These are phyloP conservation scores for Odobenus rosmarus DNA, from an alignment of 2,113 vertebrate species.

Conservation along the genomic window DNA sequence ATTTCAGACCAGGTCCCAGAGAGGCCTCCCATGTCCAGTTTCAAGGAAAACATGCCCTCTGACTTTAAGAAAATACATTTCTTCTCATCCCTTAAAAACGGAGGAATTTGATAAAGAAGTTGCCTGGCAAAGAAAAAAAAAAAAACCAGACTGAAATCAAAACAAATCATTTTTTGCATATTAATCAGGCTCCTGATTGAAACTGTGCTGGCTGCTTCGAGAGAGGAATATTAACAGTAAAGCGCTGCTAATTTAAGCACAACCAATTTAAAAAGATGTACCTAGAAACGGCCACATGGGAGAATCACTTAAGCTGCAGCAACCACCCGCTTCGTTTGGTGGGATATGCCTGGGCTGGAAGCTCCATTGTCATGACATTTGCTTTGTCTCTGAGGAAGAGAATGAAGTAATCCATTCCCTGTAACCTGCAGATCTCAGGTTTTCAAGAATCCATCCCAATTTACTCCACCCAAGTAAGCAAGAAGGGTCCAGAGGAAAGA, in stretches of 20 bases:
- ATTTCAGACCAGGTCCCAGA: slow-evolving; percentile 12
- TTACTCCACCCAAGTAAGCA: not conserved
- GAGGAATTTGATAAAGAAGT: slow-evolving; percentile 73
- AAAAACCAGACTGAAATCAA: slow-evolving; percentile 81
- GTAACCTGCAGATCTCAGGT: not conserved
- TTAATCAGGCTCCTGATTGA: slow-evolving; percentile 85
- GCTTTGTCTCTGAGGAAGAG: not conserved
- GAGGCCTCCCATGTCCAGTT: not conserved
- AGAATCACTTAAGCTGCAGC: not conserved
- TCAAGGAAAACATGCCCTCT: slow-evolving; percentile 59
- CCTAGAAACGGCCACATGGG: slow-evolving; percentile 67
- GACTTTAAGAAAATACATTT: slow-evolving; percentile 53
- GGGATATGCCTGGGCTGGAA: not conserved
- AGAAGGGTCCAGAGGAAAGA: not conserved
- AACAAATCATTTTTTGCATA: slow-evolving; percentile 85
- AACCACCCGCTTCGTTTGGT: not conserved
- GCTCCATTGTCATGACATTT: not conserved
- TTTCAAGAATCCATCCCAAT: not conserved
- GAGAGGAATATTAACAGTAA: slow-evolving; percentile 83
- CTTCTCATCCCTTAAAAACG: slow-evolving; percentile 70
- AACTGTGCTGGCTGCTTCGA: slow-evolving; percentile 78
- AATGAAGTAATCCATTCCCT: not conserved
- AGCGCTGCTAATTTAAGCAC: slow-evolving; percentile 85
- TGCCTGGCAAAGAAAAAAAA: not conserved
- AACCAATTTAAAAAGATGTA: slow-evolving; percentile 82